Evolutionary conservation across 2,888 invertebrate species (phyloP).

Genomic region (Branchinecta sandiegonensis): DNA sequence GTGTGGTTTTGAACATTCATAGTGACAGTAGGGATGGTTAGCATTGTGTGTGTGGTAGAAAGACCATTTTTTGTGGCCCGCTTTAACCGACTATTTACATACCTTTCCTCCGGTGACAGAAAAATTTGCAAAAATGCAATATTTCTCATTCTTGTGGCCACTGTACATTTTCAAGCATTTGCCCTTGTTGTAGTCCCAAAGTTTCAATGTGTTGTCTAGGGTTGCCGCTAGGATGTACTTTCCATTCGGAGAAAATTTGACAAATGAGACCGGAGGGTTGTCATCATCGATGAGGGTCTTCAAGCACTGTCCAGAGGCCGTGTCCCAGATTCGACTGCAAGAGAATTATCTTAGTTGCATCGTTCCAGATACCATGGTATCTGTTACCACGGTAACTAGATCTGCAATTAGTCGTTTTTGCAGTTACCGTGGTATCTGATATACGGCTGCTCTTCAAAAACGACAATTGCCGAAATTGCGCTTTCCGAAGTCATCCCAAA

Average conservation of each 20-base stretch:
- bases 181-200: slow-evolving; percentile 98
- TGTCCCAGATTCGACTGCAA: slow-evolving; percentile 96
- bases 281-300: slow-evolving; percentile 99
- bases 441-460: too few species aligned
- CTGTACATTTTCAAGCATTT: slow-evolving; percentile 96
- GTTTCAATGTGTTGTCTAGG: slow-evolving; percentile 89
- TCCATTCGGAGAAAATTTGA: slow-evolving; percentile 98
- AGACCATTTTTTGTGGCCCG: too few species aligned
- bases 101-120: slow-evolving; percentile 99
- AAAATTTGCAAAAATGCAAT: slow-evolving; percentile 98
- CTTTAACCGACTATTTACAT: slow-evolving; percentile 28
- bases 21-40: too few species aligned
- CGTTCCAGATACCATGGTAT: too few species aligned
- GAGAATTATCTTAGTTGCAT: slow-evolving; percentile 24
- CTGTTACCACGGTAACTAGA: too few species aligned
- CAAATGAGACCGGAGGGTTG: slow-evolving; percentile 98
- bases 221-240: slow-evolving; percentile 98
- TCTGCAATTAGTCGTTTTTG: too few species aligned
- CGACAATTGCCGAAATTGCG: too few species aligned
- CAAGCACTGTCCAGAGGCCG: slow-evolving; percentile 94
- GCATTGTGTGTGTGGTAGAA: too few species aligned
- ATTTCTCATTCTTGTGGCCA: slow-evolving; percentile 97
- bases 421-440: too few species aligned
- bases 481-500: too few species aligned
- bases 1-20: too few species aligned